Evolutionary conservation across 1,140 invertebrate genomes (phyloP).

Genomic region (Drosophila sproati): DNA sequence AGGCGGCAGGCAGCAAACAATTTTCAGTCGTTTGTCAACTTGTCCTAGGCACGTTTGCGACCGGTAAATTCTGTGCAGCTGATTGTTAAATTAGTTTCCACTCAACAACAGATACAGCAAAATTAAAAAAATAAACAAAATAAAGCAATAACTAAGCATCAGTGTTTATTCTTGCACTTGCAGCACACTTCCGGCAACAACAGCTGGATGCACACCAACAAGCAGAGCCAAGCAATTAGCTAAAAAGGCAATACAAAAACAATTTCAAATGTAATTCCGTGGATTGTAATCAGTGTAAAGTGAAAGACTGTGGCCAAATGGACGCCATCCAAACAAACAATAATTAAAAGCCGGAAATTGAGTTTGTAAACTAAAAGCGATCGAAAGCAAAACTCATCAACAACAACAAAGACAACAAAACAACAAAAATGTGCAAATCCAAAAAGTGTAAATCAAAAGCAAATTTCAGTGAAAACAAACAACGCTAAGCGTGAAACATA

Average conservation of each 20-base stretch:
- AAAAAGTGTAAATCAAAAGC: slow-evolving; percentile 62
- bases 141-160: slow-evolving; percentile 36
- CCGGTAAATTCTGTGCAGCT: slow-evolving; percentile 13
- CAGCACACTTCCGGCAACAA: slow-evolving; percentile 64
- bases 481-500: not conserved
- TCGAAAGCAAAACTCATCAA: not conserved
- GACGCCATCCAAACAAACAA: slow-evolving; percentile 37
- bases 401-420: slow-evolving; percentile 1
- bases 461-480: slow-evolving; percentile 40
- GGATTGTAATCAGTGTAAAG: slow-evolving; percentile 25
- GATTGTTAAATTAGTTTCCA: slow-evolving; percentile 6
- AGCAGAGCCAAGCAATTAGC: slow-evolving; percentile 27
- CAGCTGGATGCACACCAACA: slow-evolving; percentile 62
- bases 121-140: not conserved
- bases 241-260: not conserved
- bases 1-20: slow-evolving; percentile 25
- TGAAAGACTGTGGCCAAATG: slow-evolving; percentile 38
- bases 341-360: slow-evolving; percentile 67
- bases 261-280: slow-evolving; percentile 23
- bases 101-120: slow-evolving; percentile 4
- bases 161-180: slow-evolving; percentile 69
- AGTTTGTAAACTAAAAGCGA: slow-evolving; percentile 48
- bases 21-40: slow-evolving; percentile 75
- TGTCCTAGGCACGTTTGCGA: slow-evolving; percentile 47
- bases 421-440: slow-evolving; percentile 60